Percentiles rank a stretch among this genome's conserved stretches.
These are phyloP conservation scores for Drosophila peninsularis DNA, from an alignment of 2,888 invertebrate genomes.

Conservation along the genomic window DNA sequence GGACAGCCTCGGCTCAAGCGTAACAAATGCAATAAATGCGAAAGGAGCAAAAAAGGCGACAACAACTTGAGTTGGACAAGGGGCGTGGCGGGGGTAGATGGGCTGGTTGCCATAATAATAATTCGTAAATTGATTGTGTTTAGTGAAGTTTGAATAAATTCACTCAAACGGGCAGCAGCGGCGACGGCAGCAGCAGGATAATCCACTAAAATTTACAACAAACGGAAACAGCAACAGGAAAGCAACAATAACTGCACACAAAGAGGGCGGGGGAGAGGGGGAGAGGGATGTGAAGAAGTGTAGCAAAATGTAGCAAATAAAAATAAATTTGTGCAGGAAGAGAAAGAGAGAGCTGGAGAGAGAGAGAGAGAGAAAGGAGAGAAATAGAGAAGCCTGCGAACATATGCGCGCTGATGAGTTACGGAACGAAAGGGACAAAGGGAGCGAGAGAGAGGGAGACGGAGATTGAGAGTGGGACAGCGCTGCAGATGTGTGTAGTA, in stretches of 20 bases:
- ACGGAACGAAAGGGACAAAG: conserved; percentile 27
- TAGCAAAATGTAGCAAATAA: conserved; percentile 75
- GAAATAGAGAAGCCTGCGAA: conserved; percentile 36
- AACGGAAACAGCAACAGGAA: conserved; percentile 81
- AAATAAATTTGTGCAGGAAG: conserved; percentile 68
- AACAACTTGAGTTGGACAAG: conserved; percentile 49
- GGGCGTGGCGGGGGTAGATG: background rate
- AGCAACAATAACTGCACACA: conserved; percentile 57
- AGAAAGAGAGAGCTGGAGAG: conserved; percentile 8
- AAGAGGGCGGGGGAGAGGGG: background rate
- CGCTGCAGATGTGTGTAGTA: conserved; percentile 3
- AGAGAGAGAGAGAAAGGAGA: conserved; percentile 1
- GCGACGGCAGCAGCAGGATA: conserved; percentile 58
- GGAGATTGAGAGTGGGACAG: too few species aligned
- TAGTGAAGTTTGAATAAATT: conserved; percentile 82
- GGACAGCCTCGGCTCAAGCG: conserved; percentile 59
- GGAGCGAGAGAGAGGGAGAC: too few species aligned
- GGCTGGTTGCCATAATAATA: conserved; percentile 67
- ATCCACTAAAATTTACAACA: conserved; percentile 81
- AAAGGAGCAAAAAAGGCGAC: conserved; percentile 58
- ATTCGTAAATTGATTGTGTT: conserved; percentile 82
- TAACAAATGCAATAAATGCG: conserved; percentile 80
- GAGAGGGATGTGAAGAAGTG: conserved; percentile 8
- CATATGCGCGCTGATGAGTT: conserved; percentile 81
- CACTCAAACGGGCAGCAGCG: conserved; percentile 51